A percentile compares a stretch with the other conserved stretches of the same genome.
Conservation (phyloP, 1,140 invertebrate genomes). For the Parapsyche elsis region DNA sequence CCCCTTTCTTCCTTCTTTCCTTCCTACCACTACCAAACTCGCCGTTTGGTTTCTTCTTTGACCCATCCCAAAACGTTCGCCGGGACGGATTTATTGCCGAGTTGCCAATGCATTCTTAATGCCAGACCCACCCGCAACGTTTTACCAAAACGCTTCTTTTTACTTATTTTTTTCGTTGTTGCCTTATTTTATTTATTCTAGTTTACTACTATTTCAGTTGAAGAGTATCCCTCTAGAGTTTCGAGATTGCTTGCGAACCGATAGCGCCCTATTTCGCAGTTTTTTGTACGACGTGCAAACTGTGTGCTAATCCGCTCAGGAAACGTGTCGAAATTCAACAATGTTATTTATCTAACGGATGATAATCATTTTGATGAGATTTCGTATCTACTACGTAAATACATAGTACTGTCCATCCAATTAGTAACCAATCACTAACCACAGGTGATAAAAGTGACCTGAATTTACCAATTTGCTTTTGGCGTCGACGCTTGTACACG, state of each 20-base stretch:
- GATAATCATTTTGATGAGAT: no score
- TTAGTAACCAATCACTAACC: no score
- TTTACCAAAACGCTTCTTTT: constrained; percentile 25
- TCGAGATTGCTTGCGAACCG: constrained; percentile 1
- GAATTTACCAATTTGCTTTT: no score
- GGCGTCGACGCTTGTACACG: no score
- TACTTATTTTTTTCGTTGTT: constrained; percentile 3
- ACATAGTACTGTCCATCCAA: no score
- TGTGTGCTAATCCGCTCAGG: background rate
- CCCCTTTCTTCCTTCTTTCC: background rate
- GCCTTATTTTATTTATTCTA: background rate
- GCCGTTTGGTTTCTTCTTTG: constrained; percentile 22
- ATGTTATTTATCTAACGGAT: no score
- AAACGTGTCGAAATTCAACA: no score
- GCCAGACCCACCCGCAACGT: constrained; percentile 19
- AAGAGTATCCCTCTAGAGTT: background rate
- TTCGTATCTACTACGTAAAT: no score
- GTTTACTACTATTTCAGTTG: background rate
- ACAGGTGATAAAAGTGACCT: no score
- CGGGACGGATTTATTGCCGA: constrained; percentile 48
- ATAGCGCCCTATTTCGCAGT: constrained; percentile 4
- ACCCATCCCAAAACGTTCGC: background rate
- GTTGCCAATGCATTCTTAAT: constrained; percentile 53
- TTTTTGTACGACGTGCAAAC: background rate
- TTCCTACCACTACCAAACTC: background rate